phyloP scores from a whole-genome alignment of 1,140 invertebrate species.

The Lutraria rhynchaena region DNA sequence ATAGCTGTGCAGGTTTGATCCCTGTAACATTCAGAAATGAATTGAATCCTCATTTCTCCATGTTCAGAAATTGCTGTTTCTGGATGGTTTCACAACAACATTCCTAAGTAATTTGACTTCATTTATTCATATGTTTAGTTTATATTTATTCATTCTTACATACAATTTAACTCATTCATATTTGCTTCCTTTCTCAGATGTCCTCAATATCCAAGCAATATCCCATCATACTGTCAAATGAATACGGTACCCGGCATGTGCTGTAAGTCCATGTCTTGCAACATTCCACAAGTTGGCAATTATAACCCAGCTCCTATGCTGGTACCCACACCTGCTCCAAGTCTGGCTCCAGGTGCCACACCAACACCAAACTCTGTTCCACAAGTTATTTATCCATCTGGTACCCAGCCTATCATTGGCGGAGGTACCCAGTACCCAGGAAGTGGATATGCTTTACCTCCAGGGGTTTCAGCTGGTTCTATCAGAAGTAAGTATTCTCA shows the following conservation, averaged over 20 bases:
- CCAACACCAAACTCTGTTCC: slow-evolving; percentile 17
- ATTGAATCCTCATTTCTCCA: too few relatives aligned
- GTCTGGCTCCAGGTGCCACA: slow-evolving; percentile 26
- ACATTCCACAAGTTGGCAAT: slow-evolving; percentile 59
- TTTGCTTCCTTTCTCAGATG: slow-evolving; percentile 57
- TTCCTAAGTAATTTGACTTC: too few relatives aligned
- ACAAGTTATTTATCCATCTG: slow-evolving; percentile 49
- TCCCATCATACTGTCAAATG: slow-evolving; percentile 63
- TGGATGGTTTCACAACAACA: too few relatives aligned
- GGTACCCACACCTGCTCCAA: slow-evolving; percentile 56
- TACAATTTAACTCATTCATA: too few relatives aligned
- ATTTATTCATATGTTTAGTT: too few relatives aligned
- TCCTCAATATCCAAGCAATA: slow-evolving; percentile 54
- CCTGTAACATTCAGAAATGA: too few relatives aligned
- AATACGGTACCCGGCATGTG: slow-evolving; percentile 57
- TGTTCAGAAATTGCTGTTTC: too few relatives aligned
- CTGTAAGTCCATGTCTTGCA: slow-evolving; percentile 57
- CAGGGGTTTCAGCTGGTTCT: slow-evolving; percentile 29
- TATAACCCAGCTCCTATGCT: slow-evolving; percentile 60
- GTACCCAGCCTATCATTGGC: slow-evolving; percentile 45
- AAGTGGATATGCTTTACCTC: slow-evolving; percentile 51
- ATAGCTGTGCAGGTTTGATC: too few relatives aligned
- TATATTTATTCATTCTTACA: too few relatives aligned
- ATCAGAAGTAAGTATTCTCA: slow-evolving; percentile 50
- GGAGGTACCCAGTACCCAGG: slow-evolving; percentile 53